A percentile compares a stretch with the other conserved stretches of the same genome.
phyloP scores from a whole-genome alignment of 1,140 invertebrate genomes.

The Magallana ariakensis region DNA sequence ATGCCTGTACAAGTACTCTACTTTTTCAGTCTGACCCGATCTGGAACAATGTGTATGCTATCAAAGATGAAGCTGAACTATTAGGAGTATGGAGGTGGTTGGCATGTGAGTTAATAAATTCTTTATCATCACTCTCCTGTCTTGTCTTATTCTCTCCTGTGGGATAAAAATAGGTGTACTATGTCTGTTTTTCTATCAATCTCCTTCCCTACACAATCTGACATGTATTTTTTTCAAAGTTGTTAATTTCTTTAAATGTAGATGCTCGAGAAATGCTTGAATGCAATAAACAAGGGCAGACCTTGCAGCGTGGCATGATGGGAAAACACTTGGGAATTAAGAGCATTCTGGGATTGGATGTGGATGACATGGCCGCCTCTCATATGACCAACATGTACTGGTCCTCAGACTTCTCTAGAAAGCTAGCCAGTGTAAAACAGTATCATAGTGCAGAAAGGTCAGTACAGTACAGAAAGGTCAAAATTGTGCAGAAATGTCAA shows the following conservation, averaged over 20 bases:
- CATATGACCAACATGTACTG: constrained; percentile 27
- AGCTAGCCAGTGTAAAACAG: background rate
- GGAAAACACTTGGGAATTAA: background rate
- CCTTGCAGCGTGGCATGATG: background rate
- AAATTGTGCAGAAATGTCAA: background rate
- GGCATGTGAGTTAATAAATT: constrained; percentile 69
- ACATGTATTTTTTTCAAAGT: background rate
- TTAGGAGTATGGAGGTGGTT: constrained; percentile 76
- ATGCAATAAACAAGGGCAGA: background rate
- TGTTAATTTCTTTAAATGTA: background rate
- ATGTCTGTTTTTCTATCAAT: no score
- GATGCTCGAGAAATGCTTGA: background rate
- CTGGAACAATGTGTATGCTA: constrained; percentile 59
- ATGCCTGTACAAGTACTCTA: no score
- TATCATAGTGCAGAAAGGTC: constrained; percentile 10
- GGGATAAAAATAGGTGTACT: no score
- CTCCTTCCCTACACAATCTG: no score
- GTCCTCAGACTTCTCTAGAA: background rate
- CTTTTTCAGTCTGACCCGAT: constrained; percentile 64
- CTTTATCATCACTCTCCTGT: background rate
- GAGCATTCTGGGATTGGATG: constrained; percentile 23
- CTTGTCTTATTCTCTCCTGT: background rate
- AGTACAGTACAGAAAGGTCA: background rate
- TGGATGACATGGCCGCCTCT: background rate
- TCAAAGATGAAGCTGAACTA: constrained; percentile 65